phyloP scores from a whole-genome alignment of 2,888 invertebrate genomes.

The Cheiracanthium punctorium region DNA sequence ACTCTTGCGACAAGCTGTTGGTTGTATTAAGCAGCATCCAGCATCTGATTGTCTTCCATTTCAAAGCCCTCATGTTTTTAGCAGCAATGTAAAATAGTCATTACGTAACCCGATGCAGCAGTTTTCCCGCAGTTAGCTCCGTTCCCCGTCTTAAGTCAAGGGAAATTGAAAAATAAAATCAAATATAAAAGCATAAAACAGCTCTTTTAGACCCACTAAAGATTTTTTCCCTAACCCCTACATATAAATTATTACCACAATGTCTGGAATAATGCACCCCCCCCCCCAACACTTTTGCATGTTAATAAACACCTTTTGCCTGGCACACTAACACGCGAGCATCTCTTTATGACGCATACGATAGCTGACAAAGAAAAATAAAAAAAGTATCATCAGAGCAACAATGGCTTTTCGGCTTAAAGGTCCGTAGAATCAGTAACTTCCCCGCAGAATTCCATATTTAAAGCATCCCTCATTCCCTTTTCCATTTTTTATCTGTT shows the following conservation, averaged over 20 bases:
- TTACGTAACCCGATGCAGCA: too few species aligned
- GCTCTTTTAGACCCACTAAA: too few species aligned
- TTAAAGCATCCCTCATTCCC: constrained; percentile 24
- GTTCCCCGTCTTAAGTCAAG: too few species aligned
- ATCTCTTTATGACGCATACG: constrained; percentile 36
- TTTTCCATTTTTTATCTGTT: neutral
- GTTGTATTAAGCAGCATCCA: too few species aligned
- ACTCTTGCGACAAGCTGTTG: too few species aligned
- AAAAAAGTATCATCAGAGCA: constrained; percentile 49
- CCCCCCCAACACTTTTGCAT: neutral
- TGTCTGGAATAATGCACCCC: neutral
- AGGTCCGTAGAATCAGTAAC: constrained; percentile 28
- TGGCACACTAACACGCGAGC: neutral
- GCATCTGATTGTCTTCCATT: too few species aligned
- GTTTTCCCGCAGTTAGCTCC: too few species aligned
- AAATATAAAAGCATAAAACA: too few species aligned
- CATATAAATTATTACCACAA: neutral
- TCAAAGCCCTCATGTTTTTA: too few species aligned
- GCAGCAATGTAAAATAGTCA: too few species aligned
- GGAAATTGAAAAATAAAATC: too few species aligned
- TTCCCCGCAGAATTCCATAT: constrained; percentile 48
- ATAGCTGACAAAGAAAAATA: neutral
- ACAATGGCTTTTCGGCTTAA: constrained; percentile 65
- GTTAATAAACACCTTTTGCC: neutral
- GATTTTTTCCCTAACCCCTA: neutral